Conservation (phyloP, 2,888 invertebrate species). For the Opisthograptis luteolata region DNA sequence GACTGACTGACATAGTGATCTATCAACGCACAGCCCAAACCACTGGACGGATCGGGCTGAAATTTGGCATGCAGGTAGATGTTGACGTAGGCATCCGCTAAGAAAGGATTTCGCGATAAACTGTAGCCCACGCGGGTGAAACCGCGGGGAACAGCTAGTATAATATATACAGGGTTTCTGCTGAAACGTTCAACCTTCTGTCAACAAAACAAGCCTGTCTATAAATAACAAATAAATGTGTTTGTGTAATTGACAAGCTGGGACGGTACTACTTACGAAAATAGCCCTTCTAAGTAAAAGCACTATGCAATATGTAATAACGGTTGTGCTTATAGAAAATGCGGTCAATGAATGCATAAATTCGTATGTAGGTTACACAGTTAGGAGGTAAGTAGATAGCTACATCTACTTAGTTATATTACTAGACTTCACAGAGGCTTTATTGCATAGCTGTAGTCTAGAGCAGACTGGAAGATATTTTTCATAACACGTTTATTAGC, state of each 20-base stretch:
- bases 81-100: too few relatives aligned
- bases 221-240: background rate
- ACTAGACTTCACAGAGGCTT: background rate
- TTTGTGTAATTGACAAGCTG: background rate
- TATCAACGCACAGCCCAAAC: too few relatives aligned
- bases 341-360: constrained; percentile 25
- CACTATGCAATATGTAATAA: constrained; percentile 15
- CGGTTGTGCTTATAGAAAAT: constrained; percentile 12
- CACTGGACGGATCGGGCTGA: too few relatives aligned
- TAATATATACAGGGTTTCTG: too few relatives aligned
- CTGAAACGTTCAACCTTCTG: background rate
- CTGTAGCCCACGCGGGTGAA: too few relatives aligned
- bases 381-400: background rate
- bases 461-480: too few relatives aligned
- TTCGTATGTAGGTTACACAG: constrained; percentile 12
- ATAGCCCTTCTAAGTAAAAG: constrained; percentile 8
- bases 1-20: too few relatives aligned
- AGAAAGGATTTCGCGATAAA: too few relatives aligned
- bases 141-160: too few relatives aligned
- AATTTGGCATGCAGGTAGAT: too few relatives aligned
- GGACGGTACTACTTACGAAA: constrained; percentile 3
- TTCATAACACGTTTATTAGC: too few relatives aligned
- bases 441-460: background rate
- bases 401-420: background rate
- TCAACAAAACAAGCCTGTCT: background rate